These are phyloP conservation scores for Calephelis perditalis DNA, from an alignment of 2,888 invertebrate species.

Conservation along the genomic window DNA sequence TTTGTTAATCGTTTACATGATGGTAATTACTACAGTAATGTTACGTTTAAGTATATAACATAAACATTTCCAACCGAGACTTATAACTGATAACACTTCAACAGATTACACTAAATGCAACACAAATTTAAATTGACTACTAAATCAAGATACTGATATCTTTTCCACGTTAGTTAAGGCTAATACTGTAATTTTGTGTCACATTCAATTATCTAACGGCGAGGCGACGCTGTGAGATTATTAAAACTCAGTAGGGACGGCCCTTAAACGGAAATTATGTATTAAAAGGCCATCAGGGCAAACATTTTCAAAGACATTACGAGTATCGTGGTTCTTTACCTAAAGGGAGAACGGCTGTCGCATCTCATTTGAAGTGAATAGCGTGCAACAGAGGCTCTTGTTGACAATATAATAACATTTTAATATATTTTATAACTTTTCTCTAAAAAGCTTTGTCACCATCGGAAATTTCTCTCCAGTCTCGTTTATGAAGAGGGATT, in stretches of 20 bases:
- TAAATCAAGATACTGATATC: background rate
- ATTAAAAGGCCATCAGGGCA: constrained; percentile 63
- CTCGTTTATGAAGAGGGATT: background rate
- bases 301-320: constrained; percentile 61
- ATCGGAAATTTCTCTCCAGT: background rate
- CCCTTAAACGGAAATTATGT: constrained; percentile 66
- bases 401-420: constrained; percentile 61
- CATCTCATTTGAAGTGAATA: constrained; percentile 35
- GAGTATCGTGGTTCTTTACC: constrained; percentile 49
- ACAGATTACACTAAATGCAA: too few species aligned
- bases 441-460: background rate
- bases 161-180: constrained; percentile 17
- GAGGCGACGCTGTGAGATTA: constrained; percentile 37
- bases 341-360: constrained; percentile 44
- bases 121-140: too few species aligned
- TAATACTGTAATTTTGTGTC: constrained; percentile 29
- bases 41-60: too few species aligned
- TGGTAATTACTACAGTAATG: too few species aligned
- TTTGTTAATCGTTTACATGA: too few species aligned
- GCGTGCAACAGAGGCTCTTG: constrained; percentile 35
- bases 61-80: too few species aligned
- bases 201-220: constrained; percentile 39
- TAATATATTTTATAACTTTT: constrained; percentile 44
- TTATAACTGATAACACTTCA: too few species aligned
- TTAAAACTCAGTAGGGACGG: constrained; percentile 41